These are phyloP conservation scores for Gymnopithys bicolor DNA, from an alignment of 2,797 vertebrate genomes.

Conservation along the genomic window DNA sequence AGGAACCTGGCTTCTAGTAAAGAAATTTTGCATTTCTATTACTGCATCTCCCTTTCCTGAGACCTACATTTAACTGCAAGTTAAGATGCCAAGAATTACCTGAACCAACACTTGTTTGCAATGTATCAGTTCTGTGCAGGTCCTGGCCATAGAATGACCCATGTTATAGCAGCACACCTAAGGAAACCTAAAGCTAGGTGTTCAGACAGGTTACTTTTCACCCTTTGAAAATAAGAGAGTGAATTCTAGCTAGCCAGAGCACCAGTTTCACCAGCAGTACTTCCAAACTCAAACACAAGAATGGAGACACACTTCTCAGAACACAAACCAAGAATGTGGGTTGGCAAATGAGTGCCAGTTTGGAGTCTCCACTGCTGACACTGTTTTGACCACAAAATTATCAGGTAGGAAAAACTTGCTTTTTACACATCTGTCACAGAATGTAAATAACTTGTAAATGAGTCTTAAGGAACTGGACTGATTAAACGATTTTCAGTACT, in stretches of 20 bases:
- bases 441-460: not conserved
- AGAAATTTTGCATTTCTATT: not conserved
- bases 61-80: not conserved
- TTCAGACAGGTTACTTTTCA: not conserved
- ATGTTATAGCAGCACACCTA: not conserved
- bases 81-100: not conserved
- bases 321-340: not conserved
- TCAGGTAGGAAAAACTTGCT: not conserved
- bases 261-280: not conserved
- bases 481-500: not conserved
- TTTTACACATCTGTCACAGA: not conserved
- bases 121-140: not conserved
- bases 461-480: not conserved
- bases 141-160: not conserved
- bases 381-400: not conserved
- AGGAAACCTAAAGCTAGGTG: not conserved
- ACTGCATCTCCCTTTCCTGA: not conserved
- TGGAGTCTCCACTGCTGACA: not conserved
- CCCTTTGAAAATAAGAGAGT: not conserved
- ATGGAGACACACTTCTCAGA: not conserved
- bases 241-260: not conserved
- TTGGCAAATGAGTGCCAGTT: not conserved
- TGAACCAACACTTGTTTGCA: fast-evolving
- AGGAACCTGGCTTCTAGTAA: not conserved
- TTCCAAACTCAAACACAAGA: not conserved